These are phyloP conservation scores for Mnemiopsis leidyi DNA, from an alignment of 37 sponge, comb jelly and placozoan genomes.

Conservation along the genomic window DNA sequence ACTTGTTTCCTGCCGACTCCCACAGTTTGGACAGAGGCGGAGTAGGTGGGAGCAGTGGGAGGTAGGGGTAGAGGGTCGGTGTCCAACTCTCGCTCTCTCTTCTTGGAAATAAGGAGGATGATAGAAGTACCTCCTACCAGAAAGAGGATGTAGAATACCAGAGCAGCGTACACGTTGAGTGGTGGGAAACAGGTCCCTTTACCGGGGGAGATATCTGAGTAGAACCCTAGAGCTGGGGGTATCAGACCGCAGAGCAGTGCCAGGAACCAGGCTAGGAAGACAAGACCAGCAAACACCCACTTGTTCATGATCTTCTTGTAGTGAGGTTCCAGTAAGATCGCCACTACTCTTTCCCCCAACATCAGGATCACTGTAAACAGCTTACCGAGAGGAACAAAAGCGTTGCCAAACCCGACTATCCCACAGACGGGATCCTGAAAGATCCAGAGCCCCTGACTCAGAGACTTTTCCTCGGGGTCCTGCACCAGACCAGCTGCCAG, in stretches of 20 bases:
- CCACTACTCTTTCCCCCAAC: slow-evolving; percentile 33
- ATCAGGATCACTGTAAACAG: slow-evolving; percentile 59
- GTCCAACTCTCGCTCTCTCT: not conserved
- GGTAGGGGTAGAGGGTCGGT: slow-evolving; percentile 23
- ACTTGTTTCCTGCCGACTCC: slow-evolving; percentile 38
- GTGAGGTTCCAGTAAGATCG: slow-evolving; percentile 35
- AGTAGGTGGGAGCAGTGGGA: not conserved
- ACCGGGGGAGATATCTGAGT: slow-evolving; percentile 53
- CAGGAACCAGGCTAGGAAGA: slow-evolving; percentile 12
- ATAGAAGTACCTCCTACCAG: not conserved
- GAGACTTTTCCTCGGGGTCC: slow-evolving; percentile 32
- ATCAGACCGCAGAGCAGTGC: slow-evolving; percentile 31
- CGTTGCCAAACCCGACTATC: slow-evolving; percentile 63
- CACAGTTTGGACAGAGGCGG: slow-evolving; percentile 4
- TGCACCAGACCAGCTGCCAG: slow-evolving; percentile 12
- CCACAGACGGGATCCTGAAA: slow-evolving; percentile 65
- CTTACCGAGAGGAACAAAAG: slow-evolving; percentile 35
- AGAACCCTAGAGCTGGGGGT: slow-evolving; percentile 50
- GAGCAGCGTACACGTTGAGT: slow-evolving; percentile 56
- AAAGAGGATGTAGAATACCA: slow-evolving; percentile 46
- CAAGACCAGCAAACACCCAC: not conserved
- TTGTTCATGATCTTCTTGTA: slow-evolving; percentile 52
- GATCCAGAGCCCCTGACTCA: slow-evolving; percentile 64
- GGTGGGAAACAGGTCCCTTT: slow-evolving; percentile 63
- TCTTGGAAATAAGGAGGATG: slow-evolving; percentile 38